Evolutionary conservation across 1,140 invertebrate species (phyloP).

Genomic region (Pinna nobilis): DNA sequence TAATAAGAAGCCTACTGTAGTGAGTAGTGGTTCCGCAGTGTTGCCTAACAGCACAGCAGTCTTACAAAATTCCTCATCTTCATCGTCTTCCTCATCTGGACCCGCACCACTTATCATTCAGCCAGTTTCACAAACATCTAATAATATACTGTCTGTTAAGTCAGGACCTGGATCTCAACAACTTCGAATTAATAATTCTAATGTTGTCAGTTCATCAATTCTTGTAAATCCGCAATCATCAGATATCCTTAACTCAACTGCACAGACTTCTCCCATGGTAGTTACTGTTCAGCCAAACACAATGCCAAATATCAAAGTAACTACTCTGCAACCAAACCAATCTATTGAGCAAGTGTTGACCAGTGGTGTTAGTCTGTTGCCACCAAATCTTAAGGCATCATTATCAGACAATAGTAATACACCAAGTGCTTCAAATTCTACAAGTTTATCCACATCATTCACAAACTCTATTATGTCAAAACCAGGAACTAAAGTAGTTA

Average conservation of each 20-base stretch:
- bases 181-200: not conserved
- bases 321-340: not conserved
- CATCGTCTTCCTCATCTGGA: too few species aligned
- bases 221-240: too few species aligned
- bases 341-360: not conserved
- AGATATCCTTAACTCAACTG: not conserved
- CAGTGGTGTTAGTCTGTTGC: slow-evolving; percentile 7
- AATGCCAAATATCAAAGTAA: slow-evolving; percentile 9
- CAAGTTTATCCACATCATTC: too few species aligned
- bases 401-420: slow-evolving; percentile 9
- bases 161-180: not conserved
- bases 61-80: slow-evolving; percentile 3
- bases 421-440: not conserved
- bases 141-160: not conserved
- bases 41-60: too few species aligned
- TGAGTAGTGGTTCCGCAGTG: not conserved
- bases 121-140: slow-evolving; percentile 5
- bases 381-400: not conserved
- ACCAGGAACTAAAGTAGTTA: slow-evolving; percentile 10
- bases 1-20: slow-evolving; percentile 9
- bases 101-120: slow-evolving; percentile 6
- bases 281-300: not conserved
- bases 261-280: slow-evolving; percentile 1
- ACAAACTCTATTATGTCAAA: slow-evolving; percentile 15
- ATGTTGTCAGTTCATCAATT: not conserved